Conservation (phyloP, 2,113 vertebrate genomes). For the Gymnogyps californianus region DNA sequence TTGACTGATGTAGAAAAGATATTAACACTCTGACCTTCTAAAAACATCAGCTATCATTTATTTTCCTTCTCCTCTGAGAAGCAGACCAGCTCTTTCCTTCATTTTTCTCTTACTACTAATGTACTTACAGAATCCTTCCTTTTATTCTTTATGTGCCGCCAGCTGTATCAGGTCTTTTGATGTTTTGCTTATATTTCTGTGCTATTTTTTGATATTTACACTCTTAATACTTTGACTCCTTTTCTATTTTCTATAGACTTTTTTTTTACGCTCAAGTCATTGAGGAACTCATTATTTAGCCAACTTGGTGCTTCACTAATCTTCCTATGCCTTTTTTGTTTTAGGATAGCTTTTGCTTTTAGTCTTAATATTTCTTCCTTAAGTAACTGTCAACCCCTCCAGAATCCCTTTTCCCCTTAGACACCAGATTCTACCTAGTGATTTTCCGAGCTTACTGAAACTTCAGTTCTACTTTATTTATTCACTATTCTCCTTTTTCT, state of each 20-base stretch:
- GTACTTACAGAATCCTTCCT: background rate
- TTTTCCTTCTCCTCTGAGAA: background rate
- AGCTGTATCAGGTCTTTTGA: background rate
- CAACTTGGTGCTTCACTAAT: background rate
- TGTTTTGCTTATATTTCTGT: background rate
- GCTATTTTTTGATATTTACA: background rate
- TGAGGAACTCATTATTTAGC: background rate
- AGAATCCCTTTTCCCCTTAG: background rate
- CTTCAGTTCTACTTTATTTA: background rate
- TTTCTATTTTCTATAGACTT: background rate
- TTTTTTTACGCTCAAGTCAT: background rate
- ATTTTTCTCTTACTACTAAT: background rate
- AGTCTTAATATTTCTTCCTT: background rate
- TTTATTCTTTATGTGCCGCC: background rate
- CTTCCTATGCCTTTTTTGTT: background rate
- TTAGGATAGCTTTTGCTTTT: background rate
- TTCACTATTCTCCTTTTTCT: background rate
- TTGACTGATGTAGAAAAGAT: background rate
- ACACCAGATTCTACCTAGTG: background rate
- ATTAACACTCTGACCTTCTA: background rate
- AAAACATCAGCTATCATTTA: background rate
- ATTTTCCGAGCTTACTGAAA: conserved; percentile 18
- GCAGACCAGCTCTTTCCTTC: background rate
- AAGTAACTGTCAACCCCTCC: background rate
- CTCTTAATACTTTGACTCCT: background rate